Evolutionary conservation across 2,113 vertebrate genomes (phyloP).

Genomic region (Coturnix japonica): DNA sequence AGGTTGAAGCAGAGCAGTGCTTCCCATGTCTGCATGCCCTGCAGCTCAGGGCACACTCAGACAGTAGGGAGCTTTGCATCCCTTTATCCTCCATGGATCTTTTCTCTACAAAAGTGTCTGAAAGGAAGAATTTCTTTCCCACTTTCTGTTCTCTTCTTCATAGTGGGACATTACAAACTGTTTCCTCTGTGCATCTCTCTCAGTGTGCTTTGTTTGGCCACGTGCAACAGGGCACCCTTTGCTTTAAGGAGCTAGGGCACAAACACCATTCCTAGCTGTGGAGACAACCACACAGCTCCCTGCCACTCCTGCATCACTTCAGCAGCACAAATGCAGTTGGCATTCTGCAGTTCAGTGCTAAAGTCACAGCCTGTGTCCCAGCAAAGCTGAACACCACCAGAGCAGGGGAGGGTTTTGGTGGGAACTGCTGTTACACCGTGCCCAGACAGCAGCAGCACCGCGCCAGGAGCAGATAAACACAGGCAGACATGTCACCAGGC

Average conservation of each 20-base stretch:
- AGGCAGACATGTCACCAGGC: background rate
- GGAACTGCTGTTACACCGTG: too few relatives aligned
- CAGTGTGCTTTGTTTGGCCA: fast-evolving
- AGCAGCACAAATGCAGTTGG: fast-evolving
- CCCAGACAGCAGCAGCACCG: background rate
- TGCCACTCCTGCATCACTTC: background rate
- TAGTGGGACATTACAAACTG: background rate
- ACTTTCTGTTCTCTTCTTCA: background rate
- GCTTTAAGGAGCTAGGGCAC: background rate
- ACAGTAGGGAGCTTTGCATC: background rate
- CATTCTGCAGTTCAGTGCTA: background rate
- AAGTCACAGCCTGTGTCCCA: fast-evolving
- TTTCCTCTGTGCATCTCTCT: fast-evolving
- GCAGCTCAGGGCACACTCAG: fast-evolving
- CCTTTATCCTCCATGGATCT: background rate
- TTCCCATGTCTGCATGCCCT: fast-evolving
- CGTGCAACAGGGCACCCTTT: background rate
- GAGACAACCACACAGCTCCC: too few relatives aligned
- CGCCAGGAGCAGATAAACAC: background rate
- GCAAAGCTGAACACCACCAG: background rate
- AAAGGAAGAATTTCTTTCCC: background rate
- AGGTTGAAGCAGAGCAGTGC: background rate
- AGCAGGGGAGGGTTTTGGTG: background rate
- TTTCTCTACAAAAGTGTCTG: background rate
- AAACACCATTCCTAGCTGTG: background rate